Base-by-base conservation (phyloP, 1,140 invertebrate genomes). In the Aphelenchoides avenae region DNA sequence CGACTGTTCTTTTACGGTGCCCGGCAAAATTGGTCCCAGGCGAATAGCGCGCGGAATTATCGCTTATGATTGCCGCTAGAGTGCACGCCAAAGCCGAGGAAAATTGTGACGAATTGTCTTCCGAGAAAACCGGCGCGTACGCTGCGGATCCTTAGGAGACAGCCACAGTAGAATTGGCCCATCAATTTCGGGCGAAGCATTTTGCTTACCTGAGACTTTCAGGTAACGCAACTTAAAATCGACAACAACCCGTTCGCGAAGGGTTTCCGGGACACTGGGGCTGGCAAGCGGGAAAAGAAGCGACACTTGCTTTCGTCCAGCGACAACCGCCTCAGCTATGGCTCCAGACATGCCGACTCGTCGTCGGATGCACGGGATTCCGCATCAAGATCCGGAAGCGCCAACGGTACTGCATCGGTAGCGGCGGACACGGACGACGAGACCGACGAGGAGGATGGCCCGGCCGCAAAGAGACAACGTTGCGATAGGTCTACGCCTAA, bases 191-290 rank as follows among this genome's bases (percentile, higher is more conserved):
- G 30, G n/a, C n/a, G n/a, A n/a, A 15, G 5, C 39, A 27, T n/a
- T 26, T 82, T 89, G n/a, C n/a, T n/a, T n/a, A n/a, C n/a, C n/a
- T n/a, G n/a, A n/a, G n/a, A n/a, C 2, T 82, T 89, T 83, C 84
- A 86, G 78, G 91, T 94, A 57, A 93, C 89, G 1, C 86, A 90
- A 70, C 76, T 94, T 59, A 95, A 95, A 77, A 93, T 95, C 61
- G 85, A 93, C 75, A 85, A 92, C 79, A 94, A 94, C 79, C 91
- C 91, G 0, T 94, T 94, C 78, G 91, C 91, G 1, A 93, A 93
- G 81, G 91, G 90, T 0, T 94, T 94, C 78, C 83, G 89, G 20
- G 87, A 91, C 41, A 64, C 71, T n/a, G 73, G 73, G 13, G 73
- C 73, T 11, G 73, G 73, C 4, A 72, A 74, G 36, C 54, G 72